These are phyloP conservation scores for Cinara cedri DNA, from an alignment of 2,888 invertebrate species.

Conservation along the genomic window DNA sequence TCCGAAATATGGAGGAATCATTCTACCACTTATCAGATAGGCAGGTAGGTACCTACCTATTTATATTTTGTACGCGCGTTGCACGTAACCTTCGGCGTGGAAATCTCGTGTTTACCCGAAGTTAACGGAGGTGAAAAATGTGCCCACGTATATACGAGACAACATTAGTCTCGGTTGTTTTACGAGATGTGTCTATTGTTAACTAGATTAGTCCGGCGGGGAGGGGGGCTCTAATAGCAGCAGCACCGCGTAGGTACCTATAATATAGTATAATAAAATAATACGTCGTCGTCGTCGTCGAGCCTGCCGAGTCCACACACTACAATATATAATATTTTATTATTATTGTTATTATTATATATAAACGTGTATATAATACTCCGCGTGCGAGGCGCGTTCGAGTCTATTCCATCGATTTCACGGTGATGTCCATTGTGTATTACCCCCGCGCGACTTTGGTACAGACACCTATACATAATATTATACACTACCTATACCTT, in stretches of 20 bases:
- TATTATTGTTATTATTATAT: neutral
- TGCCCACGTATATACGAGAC: slow-evolving; percentile 25
- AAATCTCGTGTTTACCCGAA: slow-evolving; percentile 48
- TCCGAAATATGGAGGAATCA: no score
- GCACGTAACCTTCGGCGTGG: slow-evolving; percentile 31
- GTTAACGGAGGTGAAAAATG: slow-evolving; percentile 54
- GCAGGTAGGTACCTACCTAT: no score
- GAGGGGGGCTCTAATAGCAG: slow-evolving; percentile 2
- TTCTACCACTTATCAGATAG: no score
- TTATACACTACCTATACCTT: no score
- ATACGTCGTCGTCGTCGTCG: neutral
- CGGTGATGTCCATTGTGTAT: slow-evolving; percentile 54
- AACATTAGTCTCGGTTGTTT: slow-evolving; percentile 55
- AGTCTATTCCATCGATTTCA: slow-evolving; percentile 55
- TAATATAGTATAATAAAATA: neutral
- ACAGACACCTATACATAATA: no score
- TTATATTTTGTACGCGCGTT: neutral
- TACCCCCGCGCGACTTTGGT: slow-evolving; percentile 7
- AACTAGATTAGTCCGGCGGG: slow-evolving; percentile 42
- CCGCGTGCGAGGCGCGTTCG: slow-evolving; percentile 17
- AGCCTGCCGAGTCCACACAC: neutral
- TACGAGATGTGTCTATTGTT: slow-evolving; percentile 55
- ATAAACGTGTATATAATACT: slow-evolving; percentile 27
- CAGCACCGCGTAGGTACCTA: neutral
- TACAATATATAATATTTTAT: neutral